A percentile compares a stretch with the other conserved stretches of the same genome.
Evolutionary conservation across 2,113 vertebrate genomes (phyloP).

Genomic region (Cairina moschata): DNA sequence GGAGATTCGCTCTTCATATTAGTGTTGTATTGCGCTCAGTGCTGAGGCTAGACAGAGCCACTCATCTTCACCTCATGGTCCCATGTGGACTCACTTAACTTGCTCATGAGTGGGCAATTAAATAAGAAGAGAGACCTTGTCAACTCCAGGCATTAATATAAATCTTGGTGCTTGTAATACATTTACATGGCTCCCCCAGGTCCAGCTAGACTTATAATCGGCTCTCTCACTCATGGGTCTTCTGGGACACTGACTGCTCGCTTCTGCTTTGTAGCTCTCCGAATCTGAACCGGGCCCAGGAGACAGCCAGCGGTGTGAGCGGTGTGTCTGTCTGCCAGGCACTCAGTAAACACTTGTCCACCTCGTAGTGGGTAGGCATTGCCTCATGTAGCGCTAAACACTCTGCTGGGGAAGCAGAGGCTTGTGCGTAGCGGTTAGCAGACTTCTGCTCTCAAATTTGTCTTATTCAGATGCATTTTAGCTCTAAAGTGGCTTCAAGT

Average conservation of each 20-base stretch:
- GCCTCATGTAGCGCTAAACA: neutral
- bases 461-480: neutral
- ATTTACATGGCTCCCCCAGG: constrained; percentile 1
- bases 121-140: constrained; percentile 50
- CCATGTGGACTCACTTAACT: constrained; percentile 11
- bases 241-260: neutral
- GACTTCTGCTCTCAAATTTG: neutral
- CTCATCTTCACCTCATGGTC: constrained; percentile 38
- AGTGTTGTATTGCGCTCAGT: neutral
- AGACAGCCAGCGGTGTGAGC: neutral
- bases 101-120: constrained; percentile 52
- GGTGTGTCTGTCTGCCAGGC: neutral
- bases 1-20: constrained; percentile 24
- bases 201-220: neutral
- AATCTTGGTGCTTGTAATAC: constrained; percentile 33
- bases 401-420: neutral
- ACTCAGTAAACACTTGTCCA: neutral
- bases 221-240: neutral
- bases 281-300: neutral
- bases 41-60: constrained; percentile 20
- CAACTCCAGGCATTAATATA: constrained; percentile 50
- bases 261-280: neutral
- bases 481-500: neutral
- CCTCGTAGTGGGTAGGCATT: neutral
- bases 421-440: neutral